Evolutionary conservation across 1,140 invertebrate species (phyloP).

Genomic region (Apis florea): DNA sequence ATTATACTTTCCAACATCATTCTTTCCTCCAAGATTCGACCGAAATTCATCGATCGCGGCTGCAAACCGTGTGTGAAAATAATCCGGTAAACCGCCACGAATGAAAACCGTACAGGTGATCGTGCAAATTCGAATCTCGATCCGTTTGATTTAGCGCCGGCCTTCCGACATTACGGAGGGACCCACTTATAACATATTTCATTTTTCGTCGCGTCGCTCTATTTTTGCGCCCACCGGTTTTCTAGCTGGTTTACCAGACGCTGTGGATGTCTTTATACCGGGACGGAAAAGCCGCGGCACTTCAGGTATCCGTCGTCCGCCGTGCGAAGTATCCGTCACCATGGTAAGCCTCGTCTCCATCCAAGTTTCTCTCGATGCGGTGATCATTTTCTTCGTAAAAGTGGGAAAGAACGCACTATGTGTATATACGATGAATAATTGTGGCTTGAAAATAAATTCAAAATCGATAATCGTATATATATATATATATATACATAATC

Average conservation of each 20-base stretch:
- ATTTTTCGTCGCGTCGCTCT: slow-evolving; percentile 74
- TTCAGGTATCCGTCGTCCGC: slow-evolving; percentile 71
- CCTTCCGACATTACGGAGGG: slow-evolving; percentile 48
- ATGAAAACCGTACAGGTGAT: slow-evolving; percentile 1
- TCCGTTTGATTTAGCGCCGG: slow-evolving; percentile 34
- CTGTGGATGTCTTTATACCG: slow-evolving; percentile 72
- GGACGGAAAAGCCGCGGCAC: slow-evolving; percentile 62
- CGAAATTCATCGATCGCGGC: too few relatives aligned
- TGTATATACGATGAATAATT: background rate
- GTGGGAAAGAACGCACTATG: background rate
- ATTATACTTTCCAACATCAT: too few relatives aligned
- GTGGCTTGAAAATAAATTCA: background rate
- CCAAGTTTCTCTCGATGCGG: background rate
- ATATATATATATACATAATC: too few relatives aligned
- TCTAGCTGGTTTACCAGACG: slow-evolving; percentile 75
- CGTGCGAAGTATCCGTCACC: slow-evolving; percentile 58
- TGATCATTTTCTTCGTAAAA: background rate
- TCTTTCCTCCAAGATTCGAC: too few relatives aligned
- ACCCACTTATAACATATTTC: slow-evolving; percentile 77
- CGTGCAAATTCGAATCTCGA: background rate
- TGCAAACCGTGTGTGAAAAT: too few relatives aligned
- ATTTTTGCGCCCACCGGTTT: slow-evolving; percentile 71
- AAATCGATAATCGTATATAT: background rate
- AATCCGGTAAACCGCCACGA: too few relatives aligned
- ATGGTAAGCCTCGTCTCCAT: slow-evolving; percentile 66